Conservation (phyloP, 2,888 invertebrate species). For the Phaonia tiefii region DNA sequence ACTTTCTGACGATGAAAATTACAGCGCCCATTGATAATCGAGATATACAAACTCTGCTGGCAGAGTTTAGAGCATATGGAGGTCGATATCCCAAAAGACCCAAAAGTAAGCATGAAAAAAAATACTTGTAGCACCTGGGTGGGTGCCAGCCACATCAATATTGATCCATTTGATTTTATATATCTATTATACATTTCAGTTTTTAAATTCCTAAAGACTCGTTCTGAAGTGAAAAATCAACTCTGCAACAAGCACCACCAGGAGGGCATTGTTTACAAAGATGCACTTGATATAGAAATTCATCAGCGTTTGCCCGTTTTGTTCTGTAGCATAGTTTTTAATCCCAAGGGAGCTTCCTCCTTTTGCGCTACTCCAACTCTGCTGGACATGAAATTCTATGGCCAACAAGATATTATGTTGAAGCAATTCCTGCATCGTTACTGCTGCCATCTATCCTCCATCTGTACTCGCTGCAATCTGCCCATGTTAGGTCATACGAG, state of each 20-base stretch:
- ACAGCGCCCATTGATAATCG: slow-evolving; percentile 84
- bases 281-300: slow-evolving; percentile 89
- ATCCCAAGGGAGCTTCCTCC: slow-evolving; percentile 78
- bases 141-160: too few relatives aligned
- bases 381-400: slow-evolving; percentile 94
- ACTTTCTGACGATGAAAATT: slow-evolving; percentile 87
- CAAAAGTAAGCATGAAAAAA: slow-evolving; percentile 76
- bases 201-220: slow-evolving; percentile 73
- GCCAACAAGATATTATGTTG: slow-evolving; percentile 95
- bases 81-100: slow-evolving; percentile 82
- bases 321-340: slow-evolving; percentile 87
- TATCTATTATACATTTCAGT: too few relatives aligned
- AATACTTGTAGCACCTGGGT: too few relatives aligned
- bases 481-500: slow-evolving; percentile 94
- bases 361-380: slow-evolving; percentile 80
- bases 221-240: slow-evolving; percentile 73
- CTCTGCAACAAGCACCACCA: slow-evolving; percentile 76
- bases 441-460: slow-evolving; percentile 92
- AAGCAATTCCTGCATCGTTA: slow-evolving; percentile 96
- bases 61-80: slow-evolving; percentile 93
- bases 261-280: slow-evolving; percentile 79
- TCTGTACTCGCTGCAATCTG: slow-evolving; percentile 90
- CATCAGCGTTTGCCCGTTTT: slow-evolving; percentile 94
- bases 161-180: too few relatives aligned
- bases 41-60: slow-evolving; percentile 87